These are phyloP conservation scores for Pipistrellus pipistrellus DNA, from an alignment of 2,797 vertebrate species.

Conservation along the genomic window DNA sequence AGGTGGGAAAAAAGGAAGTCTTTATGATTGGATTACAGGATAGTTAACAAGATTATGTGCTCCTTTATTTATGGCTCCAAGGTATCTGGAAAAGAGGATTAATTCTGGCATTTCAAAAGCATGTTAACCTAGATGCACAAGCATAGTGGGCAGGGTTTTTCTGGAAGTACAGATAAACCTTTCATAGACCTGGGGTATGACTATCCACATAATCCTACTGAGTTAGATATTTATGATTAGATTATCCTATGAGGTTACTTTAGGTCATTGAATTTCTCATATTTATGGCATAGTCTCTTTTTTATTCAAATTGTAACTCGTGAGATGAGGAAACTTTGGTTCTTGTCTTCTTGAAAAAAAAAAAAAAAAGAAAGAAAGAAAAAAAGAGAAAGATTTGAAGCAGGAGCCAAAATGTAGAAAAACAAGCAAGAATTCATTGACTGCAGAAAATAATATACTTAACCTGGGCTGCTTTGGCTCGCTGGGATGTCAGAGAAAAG, in stretches of 20 bases:
- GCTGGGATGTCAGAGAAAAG: not conserved
- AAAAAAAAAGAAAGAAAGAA: too few relatives aligned
- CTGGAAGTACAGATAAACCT: not conserved
- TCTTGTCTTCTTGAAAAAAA: too few relatives aligned
- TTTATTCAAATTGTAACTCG: not conserved
- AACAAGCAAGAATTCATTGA: too few relatives aligned
- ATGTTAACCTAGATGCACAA: not conserved
- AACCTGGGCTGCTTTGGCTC: not conserved
- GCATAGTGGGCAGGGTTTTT: not conserved
- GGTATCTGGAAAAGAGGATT: not conserved
- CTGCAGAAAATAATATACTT: too few relatives aligned
- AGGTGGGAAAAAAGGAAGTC: not conserved
- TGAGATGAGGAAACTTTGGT: too few relatives aligned
- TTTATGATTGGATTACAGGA: not conserved
- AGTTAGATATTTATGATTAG: not conserved
- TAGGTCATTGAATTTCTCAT: not conserved
- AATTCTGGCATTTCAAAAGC: not conserved
- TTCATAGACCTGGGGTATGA: not conserved
- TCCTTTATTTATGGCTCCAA: not conserved
- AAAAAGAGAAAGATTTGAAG: too few relatives aligned
- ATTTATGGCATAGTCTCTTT: not conserved
- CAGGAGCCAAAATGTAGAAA: too few relatives aligned
- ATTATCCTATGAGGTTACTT: not conserved
- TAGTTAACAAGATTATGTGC: not conserved
- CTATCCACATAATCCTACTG: not conserved